Base-by-base conservation (phyloP, 2,797 vertebrate species). In the Acrossocheilus wenchowensis region DNA sequence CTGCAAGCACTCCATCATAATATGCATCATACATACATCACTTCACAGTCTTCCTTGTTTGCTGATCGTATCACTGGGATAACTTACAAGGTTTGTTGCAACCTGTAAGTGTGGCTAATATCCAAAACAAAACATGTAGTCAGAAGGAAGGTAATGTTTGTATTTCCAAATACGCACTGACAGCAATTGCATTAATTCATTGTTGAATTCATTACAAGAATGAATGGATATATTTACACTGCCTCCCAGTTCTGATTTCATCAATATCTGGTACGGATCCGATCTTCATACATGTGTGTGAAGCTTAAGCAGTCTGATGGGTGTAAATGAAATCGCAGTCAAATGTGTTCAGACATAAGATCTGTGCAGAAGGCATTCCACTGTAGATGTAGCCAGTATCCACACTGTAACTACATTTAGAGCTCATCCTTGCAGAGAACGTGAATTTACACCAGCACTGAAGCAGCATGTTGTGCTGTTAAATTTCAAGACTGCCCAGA, bases 401-500 rank as follows among this genome's bases (percentile, higher is more conserved):
- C 2, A 4, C 12, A 30, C 17, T 21, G 15, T 48, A 48, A 39
- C 52, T 36, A 66, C 12, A 1, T 78, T 57, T 52, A 45, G 30
- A 85, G 34, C 48, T 52, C 19, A 21, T 85, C 50, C 17, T 41
- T 80, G 23, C 19, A 50, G 45, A 82, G 6, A 41, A 68, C 52
- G 66, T 50, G 66, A 77, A 81, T 86, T 60, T 68, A 50, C 39
- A 78, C 72, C 89, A 89, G 88, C 87, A 89, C 93, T 93, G 11
- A 52, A 66, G 52, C 73, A 60, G 62, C 83, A 93, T 93, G 92
- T 91, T 86, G 89, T 45, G 85, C 68, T 77, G 43, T 43, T 43
- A 84, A 86, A 91, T 86, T 75, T 72, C 88, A 88, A 88, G 92
- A 91, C 91, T 90, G 92, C 93, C 90, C 91, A 89, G 92, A 94